Evolutionary conservation across 2,888 invertebrate species (phyloP).

Genomic region (Lepidochrysops patricia): DNA sequence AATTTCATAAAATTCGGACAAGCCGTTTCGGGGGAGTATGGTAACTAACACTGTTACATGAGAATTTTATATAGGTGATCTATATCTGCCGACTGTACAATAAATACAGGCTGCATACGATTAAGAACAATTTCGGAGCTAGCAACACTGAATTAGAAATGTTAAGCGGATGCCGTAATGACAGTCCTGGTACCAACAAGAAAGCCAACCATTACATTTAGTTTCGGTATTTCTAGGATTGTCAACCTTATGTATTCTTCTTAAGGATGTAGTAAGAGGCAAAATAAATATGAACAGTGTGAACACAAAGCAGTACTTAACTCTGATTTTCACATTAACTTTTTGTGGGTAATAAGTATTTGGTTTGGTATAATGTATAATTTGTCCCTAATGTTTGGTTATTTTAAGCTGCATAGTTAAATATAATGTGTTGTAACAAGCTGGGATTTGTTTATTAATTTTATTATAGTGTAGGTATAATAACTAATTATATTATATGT

Average conservation of each 20-base stretch:
- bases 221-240: neutral
- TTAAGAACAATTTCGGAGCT: neutral
- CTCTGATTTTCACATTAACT: constrained; percentile 21
- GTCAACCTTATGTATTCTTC: too few species aligned
- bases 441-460: neutral
- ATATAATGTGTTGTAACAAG: neutral
- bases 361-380: constrained; percentile 12
- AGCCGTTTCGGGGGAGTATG: too few species aligned
- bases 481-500: too few species aligned
- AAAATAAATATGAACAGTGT: too few species aligned
- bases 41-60: too few species aligned
- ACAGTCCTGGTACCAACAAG: neutral
- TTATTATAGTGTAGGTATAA: neutral
- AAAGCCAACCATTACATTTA: neutral
- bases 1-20: too few species aligned
- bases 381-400: constrained; percentile 5
- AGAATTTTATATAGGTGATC: too few species aligned
- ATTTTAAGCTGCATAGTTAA: neutral
- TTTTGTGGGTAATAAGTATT: constrained; percentile 17
- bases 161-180: constrained; percentile 10
- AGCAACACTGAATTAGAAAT: constrained; percentile 11
- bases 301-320: constrained; percentile 30
- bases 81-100: neutral
- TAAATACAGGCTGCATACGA: neutral
- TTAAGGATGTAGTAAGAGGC: too few species aligned